Conservation (phyloP, 2,113 vertebrate species). For the Struthidea cinerea region DNA sequence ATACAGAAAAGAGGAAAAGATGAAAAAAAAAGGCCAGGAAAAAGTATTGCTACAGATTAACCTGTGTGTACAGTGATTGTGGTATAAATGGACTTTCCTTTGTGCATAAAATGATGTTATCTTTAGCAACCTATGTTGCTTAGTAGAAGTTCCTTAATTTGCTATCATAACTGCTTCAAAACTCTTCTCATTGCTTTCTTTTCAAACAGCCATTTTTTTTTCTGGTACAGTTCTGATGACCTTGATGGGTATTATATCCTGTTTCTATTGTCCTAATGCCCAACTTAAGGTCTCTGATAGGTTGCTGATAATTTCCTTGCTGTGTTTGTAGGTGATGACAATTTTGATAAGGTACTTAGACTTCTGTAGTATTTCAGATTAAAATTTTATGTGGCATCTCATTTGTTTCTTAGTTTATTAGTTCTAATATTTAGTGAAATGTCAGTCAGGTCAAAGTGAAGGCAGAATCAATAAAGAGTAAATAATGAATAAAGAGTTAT, state of each 20-base stretch:
- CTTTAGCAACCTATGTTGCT: neutral
- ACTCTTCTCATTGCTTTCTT: neutral
- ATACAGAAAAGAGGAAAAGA: neutral
- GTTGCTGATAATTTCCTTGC: neutral
- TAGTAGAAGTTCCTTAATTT: slow-evolving; percentile 24
- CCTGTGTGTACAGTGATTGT: neutral
- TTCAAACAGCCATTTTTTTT: neutral
- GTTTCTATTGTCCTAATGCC: slow-evolving; percentile 8
- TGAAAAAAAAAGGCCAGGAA: neutral
- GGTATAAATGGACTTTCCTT: slow-evolving; percentile 16
- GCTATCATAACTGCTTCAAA: neutral
- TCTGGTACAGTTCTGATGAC: neutral
- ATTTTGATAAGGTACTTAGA: neutral
- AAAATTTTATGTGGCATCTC: neutral
- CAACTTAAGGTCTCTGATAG: neutral
- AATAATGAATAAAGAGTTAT: neutral
- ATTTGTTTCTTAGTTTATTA: neutral
- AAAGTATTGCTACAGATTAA: neutral
- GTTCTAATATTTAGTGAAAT: neutral
- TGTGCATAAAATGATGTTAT: neutral
- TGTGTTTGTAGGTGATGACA: neutral
- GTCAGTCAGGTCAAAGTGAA: neutral
- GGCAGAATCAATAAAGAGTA: neutral
- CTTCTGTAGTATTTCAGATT: neutral
- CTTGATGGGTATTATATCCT: neutral